Base-by-base conservation (phyloP, 2,113 vertebrate species). In the Lepus americanus region DNA sequence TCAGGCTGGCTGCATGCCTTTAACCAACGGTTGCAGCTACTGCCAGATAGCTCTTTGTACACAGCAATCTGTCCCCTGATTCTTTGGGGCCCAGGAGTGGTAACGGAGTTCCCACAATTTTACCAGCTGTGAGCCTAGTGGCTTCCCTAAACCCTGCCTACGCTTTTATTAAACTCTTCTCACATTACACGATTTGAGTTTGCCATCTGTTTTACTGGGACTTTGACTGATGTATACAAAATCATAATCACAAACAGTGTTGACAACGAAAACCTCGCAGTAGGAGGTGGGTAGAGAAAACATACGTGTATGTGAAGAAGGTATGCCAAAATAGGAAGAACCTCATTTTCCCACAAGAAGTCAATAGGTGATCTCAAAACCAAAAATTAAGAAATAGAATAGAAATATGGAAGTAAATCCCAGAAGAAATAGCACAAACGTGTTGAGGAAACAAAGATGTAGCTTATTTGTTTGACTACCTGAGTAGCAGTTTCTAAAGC, bases 101-200 rank as follows among this genome's bases (percentile, higher is more conserved):
- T 31, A 67, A 69, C 20, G 33, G 83, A 59, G 23, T 3, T 64
- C 59, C 29, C 31, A 17, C 9, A 29, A 29, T 95, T 55, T 91
- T 53, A 76, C 59, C 51, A 82, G 59, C 19, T 29, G 19, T 64
- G 3, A 92, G 44, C 70, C 90, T 83, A 49, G 51, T 80, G 80
- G 61, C 86, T 93, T 93, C 90, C 51, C 69, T 87, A 29, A 27
- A 74, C 19, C 27, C 49, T 76, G 66, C 33, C 80, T 81, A 79
- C 29, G 70, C 78, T 92, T 77, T 94, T 83, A 89, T 84, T 96
- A 39, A 87, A 93, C 59, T 87, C 25, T 66, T 94, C 77, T 92
- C 79, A 66, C 53, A 92, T 89, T 86, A 79, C 72, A 61, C n/a
- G n/a, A 67, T 91, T 73, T 51, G 80, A 84, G 36, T 22, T 51